phyloP scores from a whole-genome alignment of 2,797 vertebrate genomes.

The Smutsia temminckii region DNA sequence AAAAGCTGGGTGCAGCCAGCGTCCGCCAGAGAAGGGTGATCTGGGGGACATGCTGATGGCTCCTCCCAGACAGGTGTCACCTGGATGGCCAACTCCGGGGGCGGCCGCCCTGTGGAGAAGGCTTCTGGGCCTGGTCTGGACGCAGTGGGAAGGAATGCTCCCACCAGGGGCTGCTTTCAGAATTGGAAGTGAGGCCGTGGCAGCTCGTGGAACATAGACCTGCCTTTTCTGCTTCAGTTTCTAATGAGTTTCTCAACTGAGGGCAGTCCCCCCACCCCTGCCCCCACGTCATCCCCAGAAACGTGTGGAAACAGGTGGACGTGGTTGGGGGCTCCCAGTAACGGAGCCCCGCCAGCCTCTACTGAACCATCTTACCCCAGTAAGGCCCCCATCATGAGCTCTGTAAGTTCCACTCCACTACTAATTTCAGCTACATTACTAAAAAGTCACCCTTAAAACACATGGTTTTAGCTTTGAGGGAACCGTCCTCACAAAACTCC shows the following conservation, averaged over 20 bases:
- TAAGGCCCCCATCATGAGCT: neutral
- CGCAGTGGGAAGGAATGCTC: neutral
- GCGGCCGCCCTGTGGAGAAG: neutral
- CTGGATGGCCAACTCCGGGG: accelerated
- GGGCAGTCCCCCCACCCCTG: no score
- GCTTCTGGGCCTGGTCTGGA: neutral
- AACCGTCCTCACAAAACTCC: neutral
- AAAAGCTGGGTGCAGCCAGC: neutral
- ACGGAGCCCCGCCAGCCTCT: no score
- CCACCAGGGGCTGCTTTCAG: neutral
- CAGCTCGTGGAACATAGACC: neutral
- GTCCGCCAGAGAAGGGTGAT: neutral
- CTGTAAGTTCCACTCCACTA: neutral
- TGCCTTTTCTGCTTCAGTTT: neutral
- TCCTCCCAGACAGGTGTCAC: neutral
- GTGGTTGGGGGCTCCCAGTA: neutral
- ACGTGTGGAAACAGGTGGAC: accelerated
- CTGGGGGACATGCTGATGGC: neutral
- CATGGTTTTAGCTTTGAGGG: neutral
- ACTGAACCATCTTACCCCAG: neutral
- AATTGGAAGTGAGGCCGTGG: neutral
- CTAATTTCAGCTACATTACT: neutral
- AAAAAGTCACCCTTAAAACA: neutral
- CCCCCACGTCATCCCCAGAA: neutral
- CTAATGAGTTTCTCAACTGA: neutral